Conservation (phyloP, 1,140 invertebrate genomes). For the Caenorhabditis inopinata region DNA sequence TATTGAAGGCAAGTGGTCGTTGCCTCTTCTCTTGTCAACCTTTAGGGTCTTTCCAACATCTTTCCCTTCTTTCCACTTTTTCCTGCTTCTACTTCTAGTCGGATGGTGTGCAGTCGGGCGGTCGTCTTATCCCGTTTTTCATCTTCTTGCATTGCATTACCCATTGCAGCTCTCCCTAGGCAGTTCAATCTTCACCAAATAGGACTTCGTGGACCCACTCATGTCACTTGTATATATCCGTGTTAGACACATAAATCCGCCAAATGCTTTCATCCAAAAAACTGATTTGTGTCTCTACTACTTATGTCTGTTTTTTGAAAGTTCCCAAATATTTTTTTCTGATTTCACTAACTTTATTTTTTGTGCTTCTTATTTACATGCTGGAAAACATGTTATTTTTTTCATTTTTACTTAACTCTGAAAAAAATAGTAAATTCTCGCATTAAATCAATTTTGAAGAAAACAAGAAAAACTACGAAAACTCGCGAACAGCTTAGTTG, state of each 20-base stretch:
- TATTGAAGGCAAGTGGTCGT: constrained; percentile 27
- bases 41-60: constrained; percentile 8
- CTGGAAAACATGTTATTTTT: too few relatives aligned
- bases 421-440: too few relatives aligned
- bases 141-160: constrained; percentile 32
- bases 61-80: background rate
- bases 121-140: constrained; percentile 24
- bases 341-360: too few relatives aligned
- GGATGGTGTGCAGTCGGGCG: constrained; percentile 13
- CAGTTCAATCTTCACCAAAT: constrained; percentile 27
- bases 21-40: constrained; percentile 14
- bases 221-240: background rate
- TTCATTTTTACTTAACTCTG: too few relatives aligned
- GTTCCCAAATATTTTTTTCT: too few relatives aligned
- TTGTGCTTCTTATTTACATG: too few relatives aligned
- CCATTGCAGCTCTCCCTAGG: constrained; percentile 2
- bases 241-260: background rate
- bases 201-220: background rate
- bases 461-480: too few relatives aligned
- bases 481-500: too few relatives aligned
- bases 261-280: too few relatives aligned
- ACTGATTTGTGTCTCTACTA: too few relatives aligned
- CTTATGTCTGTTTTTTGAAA: too few relatives aligned
- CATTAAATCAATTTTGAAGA: too few relatives aligned
- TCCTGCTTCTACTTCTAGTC: background rate